Evolutionary conservation across 2,888 invertebrate species (phyloP), one percentile per base, ranked within the genome.

Genomic region (Agrilus mali): DNA sequence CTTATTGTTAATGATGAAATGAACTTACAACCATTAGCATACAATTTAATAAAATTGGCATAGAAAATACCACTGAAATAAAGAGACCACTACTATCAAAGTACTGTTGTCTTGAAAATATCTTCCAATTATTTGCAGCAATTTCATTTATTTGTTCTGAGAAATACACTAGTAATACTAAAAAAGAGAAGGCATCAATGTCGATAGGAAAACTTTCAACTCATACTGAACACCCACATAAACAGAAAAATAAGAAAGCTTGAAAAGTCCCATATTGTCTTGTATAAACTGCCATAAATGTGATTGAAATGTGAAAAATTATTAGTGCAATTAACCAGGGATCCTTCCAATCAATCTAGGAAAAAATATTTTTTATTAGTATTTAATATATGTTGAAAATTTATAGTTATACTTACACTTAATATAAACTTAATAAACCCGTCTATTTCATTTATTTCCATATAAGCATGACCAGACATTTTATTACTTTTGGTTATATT

Each of bases 71-170:
- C 10, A 90, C 77, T 1, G 93, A 93, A 73, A 94, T 92, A 64
- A 94, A 94, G 41, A 93, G 72, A 15, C 94, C 94, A 69, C 86
- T 86, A 57, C 86, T 86, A 65, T 94, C 94, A 65, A 94, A 94
- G 66, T 93, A 94, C 61, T 93, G 93, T 57, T 94, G 90, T 54
- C 81, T 77, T 0, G 93, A 86, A 66, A 94, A 92, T 45, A 80
- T 70, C 56, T 82, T 78, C 89, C 90, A 93, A 65, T 93, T 83
- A 50, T 74, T 74, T 0, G 93, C 88, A 3, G 90, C 93, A 49
- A 87, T 76, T 70, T 88, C 83, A 63, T 94, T 94, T 53, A 94
- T 86, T 55, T 77, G 84, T 68, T 93, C 92, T 16, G 93, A 88
- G 61, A 86, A 89, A 63, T 88, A 92, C 12, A 92, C 92, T 47